These are phyloP conservation scores for Apostichopus californicus DNA, from an alignment of 35 echinoderm and acorn worm genomes.

Conservation along the genomic window DNA sequence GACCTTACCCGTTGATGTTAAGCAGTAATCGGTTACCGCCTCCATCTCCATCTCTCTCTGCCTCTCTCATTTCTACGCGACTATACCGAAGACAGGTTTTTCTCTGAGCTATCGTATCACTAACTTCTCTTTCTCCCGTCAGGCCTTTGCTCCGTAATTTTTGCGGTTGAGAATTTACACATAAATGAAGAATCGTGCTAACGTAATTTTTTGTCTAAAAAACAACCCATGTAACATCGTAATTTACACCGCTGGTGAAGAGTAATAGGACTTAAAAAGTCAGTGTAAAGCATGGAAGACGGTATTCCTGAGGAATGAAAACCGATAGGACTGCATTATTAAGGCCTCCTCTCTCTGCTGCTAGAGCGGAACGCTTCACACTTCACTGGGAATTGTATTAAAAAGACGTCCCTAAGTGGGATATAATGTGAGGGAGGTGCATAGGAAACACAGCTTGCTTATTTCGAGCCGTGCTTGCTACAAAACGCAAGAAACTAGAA, in stretches of 20 bases:
- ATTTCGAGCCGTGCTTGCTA: conserved; percentile 30
- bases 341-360: conserved; percentile 31
- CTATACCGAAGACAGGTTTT: not conserved
- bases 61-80: not conserved
- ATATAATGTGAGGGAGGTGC: conserved; percentile 54
- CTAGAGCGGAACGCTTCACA: conserved; percentile 47
- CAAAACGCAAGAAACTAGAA: not conserved
- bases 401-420: conserved; percentile 50
- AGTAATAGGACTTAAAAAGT: conserved; percentile 61
- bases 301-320: conserved; percentile 31
- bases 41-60: not conserved
- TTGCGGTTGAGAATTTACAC: conserved; percentile 46
- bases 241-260: conserved; percentile 49
- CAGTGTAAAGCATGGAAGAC: conserved; percentile 13
- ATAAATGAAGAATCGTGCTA: conserved; percentile 47
- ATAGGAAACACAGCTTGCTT: conserved; percentile 45
- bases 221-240: conserved; percentile 52
- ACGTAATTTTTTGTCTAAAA: conserved; percentile 31
- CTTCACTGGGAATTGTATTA: conserved; percentile 59
- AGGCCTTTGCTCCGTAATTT: conserved; percentile 14
- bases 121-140: not conserved
- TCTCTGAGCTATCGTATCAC: conserved; percentile 13
- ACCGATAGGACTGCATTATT: conserved; percentile 54
- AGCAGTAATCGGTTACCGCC: conserved; percentile 18
- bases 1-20: conserved; percentile 40